phyloP scores from a whole-genome alignment of 2,888 invertebrate species.

The Apamea anceps region DNA sequence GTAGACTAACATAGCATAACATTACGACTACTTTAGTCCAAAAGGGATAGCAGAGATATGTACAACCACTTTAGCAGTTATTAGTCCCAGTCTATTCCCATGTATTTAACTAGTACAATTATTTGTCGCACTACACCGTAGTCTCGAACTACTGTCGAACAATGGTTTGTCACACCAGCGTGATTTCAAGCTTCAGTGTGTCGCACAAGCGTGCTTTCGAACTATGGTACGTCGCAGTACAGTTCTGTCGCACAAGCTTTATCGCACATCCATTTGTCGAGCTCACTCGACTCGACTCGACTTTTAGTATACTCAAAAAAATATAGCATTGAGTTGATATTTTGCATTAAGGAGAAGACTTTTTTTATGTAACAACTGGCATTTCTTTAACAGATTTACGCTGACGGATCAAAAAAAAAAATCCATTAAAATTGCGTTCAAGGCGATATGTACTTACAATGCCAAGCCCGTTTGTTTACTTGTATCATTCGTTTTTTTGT shows the following conservation, averaged over 20 bases:
- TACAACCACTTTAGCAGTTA: background rate
- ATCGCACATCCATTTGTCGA: too few species aligned
- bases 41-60: background rate
- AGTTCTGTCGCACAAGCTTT: too few species aligned
- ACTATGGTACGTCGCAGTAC: too few species aligned
- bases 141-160: too few species aligned
- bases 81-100: background rate
- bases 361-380: background rate
- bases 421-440: constrained; percentile 15
- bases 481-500: background rate
- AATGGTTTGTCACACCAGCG: too few species aligned
- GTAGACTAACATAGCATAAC: background rate
- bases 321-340: background rate
- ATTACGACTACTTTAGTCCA: background rate
- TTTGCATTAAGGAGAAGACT: too few species aligned
- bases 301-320: too few species aligned
- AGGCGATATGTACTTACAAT: constrained; percentile 22
- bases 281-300: too few species aligned
- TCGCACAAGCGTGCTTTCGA: too few species aligned
- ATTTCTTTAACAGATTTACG: constrained; percentile 1
- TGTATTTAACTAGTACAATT: too few species aligned
- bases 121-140: too few species aligned
- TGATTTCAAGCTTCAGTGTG: too few species aligned
- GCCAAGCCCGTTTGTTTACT: constrained; percentile 14
- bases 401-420: constrained; percentile 17